Base-by-base conservation (phyloP, 2,888 invertebrate genomes). In the Apamea crenata region DNA sequence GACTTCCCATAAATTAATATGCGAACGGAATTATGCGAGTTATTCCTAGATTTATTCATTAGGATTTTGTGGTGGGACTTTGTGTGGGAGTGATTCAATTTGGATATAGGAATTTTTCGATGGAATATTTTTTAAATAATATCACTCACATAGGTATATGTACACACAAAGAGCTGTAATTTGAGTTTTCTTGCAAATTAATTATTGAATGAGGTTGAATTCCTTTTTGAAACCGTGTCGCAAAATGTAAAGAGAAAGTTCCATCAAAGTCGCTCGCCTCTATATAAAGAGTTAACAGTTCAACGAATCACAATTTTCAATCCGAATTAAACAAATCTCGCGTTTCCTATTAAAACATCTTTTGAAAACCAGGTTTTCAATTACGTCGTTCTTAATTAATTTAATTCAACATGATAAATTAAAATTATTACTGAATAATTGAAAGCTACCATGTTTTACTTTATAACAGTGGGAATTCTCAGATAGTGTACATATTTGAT, bases 401-500 rank as follows among this genome's bases (percentile, higher is more conserved):
- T 69, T 69, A 68, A 74, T 86, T 83, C 25, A 86, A 61, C 53
- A n/a, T 65, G 2, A 81, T 75, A 16, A 73, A 53, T 84, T 81
- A 14, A 40, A 74, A 53, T 86, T 18, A 61, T 69, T n/a, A 14
- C n/a, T 66, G 18, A 70, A 66, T 75, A 61, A 77, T 72, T 56
- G n/a, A 47, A n/a, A 81, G 83, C 44, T 90, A 69, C 85, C 74
- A 67, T n/a, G 70, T 87, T 78, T 70, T 81, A 32, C 65, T 66
- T 70, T 18, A 84, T n/a, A 80, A 32, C 66, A 78, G 77, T 66
- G 32, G 53, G 29, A 72, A 56, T 81, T 81, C 87, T 86, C 75
- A 91, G 91, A 93, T 92, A 91, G 91, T 91, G 88, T 90, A 90
- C 59, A 91, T 91, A 88, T 91, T 92, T 94, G 93, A 95, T 94